phyloP scores from a whole-genome alignment of 2,888 invertebrate genomes.

The Mythimna vitellina region DNA sequence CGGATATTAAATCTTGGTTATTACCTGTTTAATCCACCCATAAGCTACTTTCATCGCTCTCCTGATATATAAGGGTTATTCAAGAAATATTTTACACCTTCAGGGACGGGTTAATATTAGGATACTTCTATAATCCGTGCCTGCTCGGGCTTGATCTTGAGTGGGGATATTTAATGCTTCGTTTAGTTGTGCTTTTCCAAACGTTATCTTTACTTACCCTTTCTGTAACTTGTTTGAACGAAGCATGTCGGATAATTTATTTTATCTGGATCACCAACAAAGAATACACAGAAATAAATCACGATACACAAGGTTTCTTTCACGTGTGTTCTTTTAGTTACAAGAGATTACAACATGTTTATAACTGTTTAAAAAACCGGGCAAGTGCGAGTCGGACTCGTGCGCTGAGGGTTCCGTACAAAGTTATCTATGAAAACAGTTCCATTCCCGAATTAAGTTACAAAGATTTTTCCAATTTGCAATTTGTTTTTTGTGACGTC shows the following conservation, averaged over 20 bases:
- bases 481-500: too few relatives aligned
- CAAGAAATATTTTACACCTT: slow-evolving; percentile 41
- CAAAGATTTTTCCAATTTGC: too few relatives aligned
- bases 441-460: too few relatives aligned
- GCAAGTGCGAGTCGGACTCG: too few relatives aligned
- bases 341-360: too few relatives aligned
- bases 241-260: neutral
- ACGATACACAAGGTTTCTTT: too few relatives aligned
- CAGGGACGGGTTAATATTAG: slow-evolving; percentile 28
- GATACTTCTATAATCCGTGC: slow-evolving; percentile 7
- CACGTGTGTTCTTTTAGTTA: too few relatives aligned
- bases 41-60: slow-evolving; percentile 47
- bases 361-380: too few relatives aligned
- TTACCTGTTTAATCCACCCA: slow-evolving; percentile 53
- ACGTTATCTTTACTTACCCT: neutral
- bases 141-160: slow-evolving; percentile 6
- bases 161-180: slow-evolving; percentile 3
- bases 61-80: slow-evolving; percentile 46
- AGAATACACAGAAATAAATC: too few relatives aligned
- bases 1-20: slow-evolving; percentile 64
- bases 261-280: too few relatives aligned
- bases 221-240: neutral
- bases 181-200: neutral
- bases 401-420: too few relatives aligned
- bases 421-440: too few relatives aligned